phyloP scores from a whole-genome alignment of 2,888 invertebrate species.

The Rhamphomyia laevipes region DNA sequence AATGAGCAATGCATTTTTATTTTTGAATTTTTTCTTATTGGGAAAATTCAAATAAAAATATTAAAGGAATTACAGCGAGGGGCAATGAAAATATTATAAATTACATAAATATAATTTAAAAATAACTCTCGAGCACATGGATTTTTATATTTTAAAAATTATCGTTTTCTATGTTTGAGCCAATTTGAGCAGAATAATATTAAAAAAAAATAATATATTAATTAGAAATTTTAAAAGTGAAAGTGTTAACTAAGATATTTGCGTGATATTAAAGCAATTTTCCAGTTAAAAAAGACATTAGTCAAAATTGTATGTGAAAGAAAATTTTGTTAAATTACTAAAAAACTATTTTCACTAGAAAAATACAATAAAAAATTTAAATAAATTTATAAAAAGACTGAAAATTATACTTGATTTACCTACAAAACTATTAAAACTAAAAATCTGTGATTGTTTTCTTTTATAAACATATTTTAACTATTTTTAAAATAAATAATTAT shows the following conservation, averaged over 20 bases:
- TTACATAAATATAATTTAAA: neutral
- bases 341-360: too few relatives aligned
- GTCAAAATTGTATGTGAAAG: too few relatives aligned
- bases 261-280: too few relatives aligned
- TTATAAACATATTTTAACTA: conserved; percentile 4
- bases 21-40: neutral
- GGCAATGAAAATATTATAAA: neutral
- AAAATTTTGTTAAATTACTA: too few relatives aligned
- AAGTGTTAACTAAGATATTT: too few relatives aligned
- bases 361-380: neutral
- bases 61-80: neutral
- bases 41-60: neutral
- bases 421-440: conserved; percentile 3
- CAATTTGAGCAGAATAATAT: neutral
- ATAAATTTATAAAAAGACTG: neutral
- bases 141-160: neutral
- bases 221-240: neutral
- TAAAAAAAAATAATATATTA: neutral
- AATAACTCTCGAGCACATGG: neutral
- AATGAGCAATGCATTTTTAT: neutral
- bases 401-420: neutral
- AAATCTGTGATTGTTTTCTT: conserved; percentile 11
- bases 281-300: too few relatives aligned
- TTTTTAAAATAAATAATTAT: neutral
- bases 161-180: neutral